Evolutionary conservation across 2,113 vertebrate species (phyloP).

Genomic region (Rhegmatorhina hoffmannsi): DNA sequence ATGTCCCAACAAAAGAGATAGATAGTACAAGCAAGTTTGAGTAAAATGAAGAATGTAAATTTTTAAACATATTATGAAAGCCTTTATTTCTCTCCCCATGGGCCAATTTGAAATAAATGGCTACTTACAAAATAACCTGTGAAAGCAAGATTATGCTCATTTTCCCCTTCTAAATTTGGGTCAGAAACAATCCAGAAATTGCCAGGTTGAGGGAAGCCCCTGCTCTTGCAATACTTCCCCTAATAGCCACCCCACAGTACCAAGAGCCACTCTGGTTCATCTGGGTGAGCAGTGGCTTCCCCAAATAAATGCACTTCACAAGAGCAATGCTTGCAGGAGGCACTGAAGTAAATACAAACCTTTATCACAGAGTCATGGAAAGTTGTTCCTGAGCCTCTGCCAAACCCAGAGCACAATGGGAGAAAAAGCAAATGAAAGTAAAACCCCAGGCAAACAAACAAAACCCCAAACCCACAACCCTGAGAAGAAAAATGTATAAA

Average conservation of each 20-base stretch:
- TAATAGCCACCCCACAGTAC: background rate
- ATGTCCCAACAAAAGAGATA: background rate
- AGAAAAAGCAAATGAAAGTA: background rate
- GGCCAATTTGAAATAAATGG: background rate
- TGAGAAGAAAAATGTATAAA: background rate
- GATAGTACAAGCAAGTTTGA: background rate
- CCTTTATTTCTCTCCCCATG: background rate
- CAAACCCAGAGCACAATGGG: background rate
- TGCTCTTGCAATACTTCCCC: background rate
- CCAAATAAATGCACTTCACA: background rate
- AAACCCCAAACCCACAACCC: rapidly evolving
- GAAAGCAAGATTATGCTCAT: background rate
- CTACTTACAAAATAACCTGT: background rate
- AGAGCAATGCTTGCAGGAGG: background rate
- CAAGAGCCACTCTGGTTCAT: background rate
- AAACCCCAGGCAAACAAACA: background rate
- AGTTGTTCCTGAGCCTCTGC: background rate
- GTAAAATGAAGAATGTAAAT: background rate
- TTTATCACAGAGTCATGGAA: background rate
- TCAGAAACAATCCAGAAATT: background rate
- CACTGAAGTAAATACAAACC: background rate
- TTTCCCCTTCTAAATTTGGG: background rate
- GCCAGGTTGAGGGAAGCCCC: background rate
- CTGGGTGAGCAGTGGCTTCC: background rate
- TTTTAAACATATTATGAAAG: background rate